A percentile compares a stretch with the other conserved stretches of the same genome.
Conservation (phyloP, 2,888 invertebrate genomes). For the Penaeus monodon region DNA sequence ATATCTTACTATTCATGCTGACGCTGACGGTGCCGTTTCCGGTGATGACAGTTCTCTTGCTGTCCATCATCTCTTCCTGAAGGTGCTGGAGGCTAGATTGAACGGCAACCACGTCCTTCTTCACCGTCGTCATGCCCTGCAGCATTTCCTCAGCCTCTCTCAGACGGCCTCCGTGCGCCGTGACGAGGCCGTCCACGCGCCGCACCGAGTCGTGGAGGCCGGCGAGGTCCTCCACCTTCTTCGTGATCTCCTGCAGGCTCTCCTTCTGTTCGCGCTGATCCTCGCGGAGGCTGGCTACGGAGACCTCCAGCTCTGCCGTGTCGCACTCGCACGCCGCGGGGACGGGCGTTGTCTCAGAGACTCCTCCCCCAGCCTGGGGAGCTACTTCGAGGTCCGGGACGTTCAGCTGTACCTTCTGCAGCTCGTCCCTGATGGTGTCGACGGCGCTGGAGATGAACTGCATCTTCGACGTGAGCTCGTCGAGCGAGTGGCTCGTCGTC, state of each 20-base stretch:
- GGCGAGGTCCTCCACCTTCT: slow-evolving; percentile 7
- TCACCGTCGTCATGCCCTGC: neutral
- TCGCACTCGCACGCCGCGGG: neutral
- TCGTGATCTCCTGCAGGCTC: slow-evolving; percentile 5
- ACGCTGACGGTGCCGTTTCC: too few relatives aligned
- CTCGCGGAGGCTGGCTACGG: neutral
- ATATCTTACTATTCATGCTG: too few relatives aligned
- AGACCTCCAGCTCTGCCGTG: neutral
- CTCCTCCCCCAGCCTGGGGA: neutral
- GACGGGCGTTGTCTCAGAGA: neutral
- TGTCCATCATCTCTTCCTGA: slow-evolving; percentile 3
- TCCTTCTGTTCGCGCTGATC: slow-evolving; percentile 7
- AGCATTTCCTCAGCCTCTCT: neutral
- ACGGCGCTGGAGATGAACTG: neutral
- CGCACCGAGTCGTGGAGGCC: slow-evolving; percentile 6
- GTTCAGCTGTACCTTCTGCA: slow-evolving; percentile 1
- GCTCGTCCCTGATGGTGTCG: neutral
- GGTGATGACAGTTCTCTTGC: too few relatives aligned
- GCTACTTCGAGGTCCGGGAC: neutral
- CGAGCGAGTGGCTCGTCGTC: neutral
- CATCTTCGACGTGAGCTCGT: neutral
- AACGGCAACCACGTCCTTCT: slow-evolving; percentile 13
- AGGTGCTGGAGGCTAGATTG: neutral
- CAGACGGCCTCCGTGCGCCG: neutral
- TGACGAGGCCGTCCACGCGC: neutral